Percentiles rank a stretch among this genome's conserved stretches.
These are phyloP conservation scores for Clusia tigrina DNA, from an alignment of 2,888 invertebrate species.

Conservation along the genomic window DNA sequence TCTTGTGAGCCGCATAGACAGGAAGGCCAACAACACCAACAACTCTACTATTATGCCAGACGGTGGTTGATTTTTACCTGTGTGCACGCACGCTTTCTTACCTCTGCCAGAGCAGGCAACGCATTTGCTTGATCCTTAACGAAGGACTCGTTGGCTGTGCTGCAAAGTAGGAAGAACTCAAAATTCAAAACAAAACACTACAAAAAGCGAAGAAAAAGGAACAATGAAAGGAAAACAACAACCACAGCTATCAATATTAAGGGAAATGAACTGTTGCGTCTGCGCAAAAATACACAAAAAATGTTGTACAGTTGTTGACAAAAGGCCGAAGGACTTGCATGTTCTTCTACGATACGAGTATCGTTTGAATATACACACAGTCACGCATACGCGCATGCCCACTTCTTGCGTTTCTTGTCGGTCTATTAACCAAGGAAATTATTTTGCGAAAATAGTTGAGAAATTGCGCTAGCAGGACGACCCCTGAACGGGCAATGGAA, in stretches of 20 bases:
- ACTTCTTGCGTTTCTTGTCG: too few species aligned
- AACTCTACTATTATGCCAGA: too few species aligned
- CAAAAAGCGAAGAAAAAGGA: neutral
- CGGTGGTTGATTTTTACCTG: conserved; percentile 21
- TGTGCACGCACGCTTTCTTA: neutral
- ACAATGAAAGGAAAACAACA: conserved; percentile 8
- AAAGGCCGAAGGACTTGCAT: conserved; percentile 32
- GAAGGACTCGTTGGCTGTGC: conserved; percentile 12
- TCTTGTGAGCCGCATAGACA: too few species aligned
- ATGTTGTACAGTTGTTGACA: conserved; percentile 35
- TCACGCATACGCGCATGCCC: neutral
- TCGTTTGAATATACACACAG: too few species aligned
- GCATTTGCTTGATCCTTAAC: neutral
- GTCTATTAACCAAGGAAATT: too few species aligned
- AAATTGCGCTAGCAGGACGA: too few species aligned
- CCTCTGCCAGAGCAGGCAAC: too few species aligned
- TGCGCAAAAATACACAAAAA: conserved; percentile 12
- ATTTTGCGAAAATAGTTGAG: too few species aligned
- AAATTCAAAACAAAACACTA: neutral
- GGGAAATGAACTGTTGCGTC: conserved; percentile 29
- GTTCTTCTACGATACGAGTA: too few species aligned
- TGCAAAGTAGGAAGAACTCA: neutral
- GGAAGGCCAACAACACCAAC: too few species aligned
- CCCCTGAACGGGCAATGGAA: too few species aligned
- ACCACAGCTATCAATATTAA: neutral